Evolutionary conservation across 2,113 vertebrate genomes (phyloP).

Genomic region (Uria aalge): DNA sequence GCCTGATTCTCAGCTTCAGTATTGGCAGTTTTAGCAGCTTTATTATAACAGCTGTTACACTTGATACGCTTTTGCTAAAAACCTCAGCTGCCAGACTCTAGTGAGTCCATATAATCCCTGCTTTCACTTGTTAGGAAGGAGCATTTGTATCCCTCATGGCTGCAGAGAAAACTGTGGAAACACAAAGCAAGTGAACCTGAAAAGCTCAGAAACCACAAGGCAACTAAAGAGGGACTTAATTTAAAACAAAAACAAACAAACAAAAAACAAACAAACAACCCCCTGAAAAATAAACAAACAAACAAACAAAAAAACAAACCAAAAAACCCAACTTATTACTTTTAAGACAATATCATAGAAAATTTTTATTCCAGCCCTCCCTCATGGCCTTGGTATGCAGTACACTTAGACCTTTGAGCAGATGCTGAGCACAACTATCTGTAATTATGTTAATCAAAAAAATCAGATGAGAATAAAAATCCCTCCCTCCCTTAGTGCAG

Average conservation of each 20-base stretch:
- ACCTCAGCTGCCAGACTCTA: background rate
- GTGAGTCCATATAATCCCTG: background rate
- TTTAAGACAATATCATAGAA: background rate
- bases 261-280: too few relatives aligned
- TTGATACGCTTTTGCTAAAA: background rate
- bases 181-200: background rate
- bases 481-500: background rate
- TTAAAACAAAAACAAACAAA: background rate
- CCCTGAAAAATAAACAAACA: background rate
- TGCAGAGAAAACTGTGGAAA: background rate
- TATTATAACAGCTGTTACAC: background rate
- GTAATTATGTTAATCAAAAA: background rate
- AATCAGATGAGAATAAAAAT: background rate
- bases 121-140: background rate
- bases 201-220: background rate
- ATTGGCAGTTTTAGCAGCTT: background rate
- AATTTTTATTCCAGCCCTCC: background rate
- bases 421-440: background rate
- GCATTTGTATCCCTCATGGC: background rate
- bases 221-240: background rate
- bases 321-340: background rate
- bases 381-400: background rate
- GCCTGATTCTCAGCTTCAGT: background rate
- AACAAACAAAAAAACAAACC: background rate
- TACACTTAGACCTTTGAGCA: background rate